These are phyloP conservation scores for Halocaridina rubra DNA, from an alignment of 2,888 invertebrate species.

Conservation along the genomic window DNA sequence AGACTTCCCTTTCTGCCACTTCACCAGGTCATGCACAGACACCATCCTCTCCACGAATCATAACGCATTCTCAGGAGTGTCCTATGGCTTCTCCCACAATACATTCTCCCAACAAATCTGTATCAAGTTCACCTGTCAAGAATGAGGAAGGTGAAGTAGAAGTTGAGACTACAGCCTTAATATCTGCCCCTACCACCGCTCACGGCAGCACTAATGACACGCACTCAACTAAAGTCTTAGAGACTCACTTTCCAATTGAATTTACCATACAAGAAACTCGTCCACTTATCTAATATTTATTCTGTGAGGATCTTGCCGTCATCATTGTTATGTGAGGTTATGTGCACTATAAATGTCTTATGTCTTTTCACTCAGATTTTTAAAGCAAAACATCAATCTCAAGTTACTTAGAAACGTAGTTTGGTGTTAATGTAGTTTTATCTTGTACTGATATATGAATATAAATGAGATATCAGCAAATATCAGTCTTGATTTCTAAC, in stretches of 20 bases:
- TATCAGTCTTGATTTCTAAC: too few species aligned
- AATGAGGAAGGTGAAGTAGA: not conserved
- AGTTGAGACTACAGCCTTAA: slow-evolving; percentile 26
- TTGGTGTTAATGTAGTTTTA: not conserved
- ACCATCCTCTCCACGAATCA: not conserved
- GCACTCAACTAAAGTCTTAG: not conserved
- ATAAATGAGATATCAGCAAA: too few species aligned
- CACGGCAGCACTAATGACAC: slow-evolving; percentile 1
- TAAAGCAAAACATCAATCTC: not conserved
- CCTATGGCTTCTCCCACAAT: not conserved
- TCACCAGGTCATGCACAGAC: not conserved
- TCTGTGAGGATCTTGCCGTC: not conserved
- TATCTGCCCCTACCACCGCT: not conserved
- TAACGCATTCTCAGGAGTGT: not conserved
- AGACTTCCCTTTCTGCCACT: not conserved
- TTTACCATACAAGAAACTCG: slow-evolving; percentile 17
- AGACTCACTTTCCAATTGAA: slow-evolving; percentile 50
- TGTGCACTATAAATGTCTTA: too few species aligned
- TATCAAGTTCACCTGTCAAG: not conserved
- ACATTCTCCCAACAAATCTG: not conserved
- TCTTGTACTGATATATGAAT: too few species aligned
- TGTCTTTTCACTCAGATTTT: not conserved
- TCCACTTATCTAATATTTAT: slow-evolving; percentile 28
- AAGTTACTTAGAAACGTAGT: not conserved
- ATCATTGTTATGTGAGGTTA: not conserved